Evolutionary conservation across 2,888 invertebrate genomes (phyloP).

Genomic region (Hypomecis atomaria): DNA sequence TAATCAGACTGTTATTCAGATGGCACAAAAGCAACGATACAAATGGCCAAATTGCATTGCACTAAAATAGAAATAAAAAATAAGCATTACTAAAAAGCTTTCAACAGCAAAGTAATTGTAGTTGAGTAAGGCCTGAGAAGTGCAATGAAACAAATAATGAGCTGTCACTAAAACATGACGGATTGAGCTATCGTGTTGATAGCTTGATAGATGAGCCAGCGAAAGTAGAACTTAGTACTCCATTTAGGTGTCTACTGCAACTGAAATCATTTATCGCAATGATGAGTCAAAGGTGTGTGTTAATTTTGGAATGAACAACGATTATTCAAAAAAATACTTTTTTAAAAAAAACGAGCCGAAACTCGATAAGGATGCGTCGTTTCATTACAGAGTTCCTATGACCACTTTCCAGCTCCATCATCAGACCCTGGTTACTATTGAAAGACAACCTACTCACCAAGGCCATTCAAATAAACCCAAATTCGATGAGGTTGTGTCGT

Average conservation of each 20-base stretch:
- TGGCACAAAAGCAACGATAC: background rate
- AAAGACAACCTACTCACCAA: no score
- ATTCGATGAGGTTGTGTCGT: no score
- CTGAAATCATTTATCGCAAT: background rate
- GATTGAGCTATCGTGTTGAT: constrained; percentile 35
- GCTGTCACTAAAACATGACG: constrained; percentile 34
- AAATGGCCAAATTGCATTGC: background rate
- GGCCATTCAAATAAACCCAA: no score
- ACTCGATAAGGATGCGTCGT: no score
- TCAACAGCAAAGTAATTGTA: background rate
- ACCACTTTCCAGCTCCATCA: no score
- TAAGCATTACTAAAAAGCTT: constrained; percentile 2
- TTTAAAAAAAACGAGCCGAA: no score
- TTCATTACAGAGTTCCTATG: no score
- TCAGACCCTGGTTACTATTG: no score
- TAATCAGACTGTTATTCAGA: background rate
- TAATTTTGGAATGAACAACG: no score
- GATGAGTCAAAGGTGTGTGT: no score
- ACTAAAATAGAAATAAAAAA: background rate
- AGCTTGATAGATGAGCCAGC: constrained; percentile 31
- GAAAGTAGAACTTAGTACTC: constrained; percentile 24
- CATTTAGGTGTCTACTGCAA: background rate
- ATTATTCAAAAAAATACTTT: no score
- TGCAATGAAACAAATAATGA: constrained; percentile 33
- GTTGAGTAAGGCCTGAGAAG: constrained; percentile 3